Evolutionary conservation across 2,797 vertebrate genomes (phyloP).

Genomic region (Melanotaenia parkinsoni): DNA sequence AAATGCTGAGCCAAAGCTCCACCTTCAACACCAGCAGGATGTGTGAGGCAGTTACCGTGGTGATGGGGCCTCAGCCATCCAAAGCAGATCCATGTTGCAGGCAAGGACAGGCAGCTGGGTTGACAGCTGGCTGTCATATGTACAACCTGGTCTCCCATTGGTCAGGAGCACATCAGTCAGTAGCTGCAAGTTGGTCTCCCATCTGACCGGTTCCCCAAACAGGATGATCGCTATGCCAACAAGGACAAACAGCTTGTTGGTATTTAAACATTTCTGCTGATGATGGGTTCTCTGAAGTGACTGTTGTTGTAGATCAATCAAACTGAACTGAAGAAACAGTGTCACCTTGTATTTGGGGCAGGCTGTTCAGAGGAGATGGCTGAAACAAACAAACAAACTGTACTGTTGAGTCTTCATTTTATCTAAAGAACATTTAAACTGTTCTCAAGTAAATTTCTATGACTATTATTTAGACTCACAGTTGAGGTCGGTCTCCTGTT

Average conservation of each 20-base stretch:
- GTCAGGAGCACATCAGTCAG: conserved; percentile 90
- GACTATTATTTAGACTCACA: conserved; percentile 47
- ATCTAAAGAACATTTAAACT: background rate
- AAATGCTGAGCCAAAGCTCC: background rate
- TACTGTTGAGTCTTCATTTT: background rate
- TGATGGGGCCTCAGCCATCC: conserved; percentile 90
- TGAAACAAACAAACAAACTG: conserved; percentile 76
- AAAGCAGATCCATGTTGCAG: conserved; percentile 92
- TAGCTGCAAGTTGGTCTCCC: conserved; percentile 93
- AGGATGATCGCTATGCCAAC: conserved; percentile 84
- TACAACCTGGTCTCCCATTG: conserved; percentile 83
- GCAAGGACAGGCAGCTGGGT: conserved; percentile 88
- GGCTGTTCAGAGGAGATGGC: conserved; percentile 77
- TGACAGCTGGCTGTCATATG: conserved; percentile 64
- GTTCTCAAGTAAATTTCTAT: no score
- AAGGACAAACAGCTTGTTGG: background rate
- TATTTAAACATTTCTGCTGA: no score
- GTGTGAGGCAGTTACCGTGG: conserved; percentile 80
- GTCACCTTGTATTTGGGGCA: conserved; percentile 89
- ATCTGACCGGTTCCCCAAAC: conserved; percentile 91
- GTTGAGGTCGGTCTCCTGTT: conserved; percentile 75
- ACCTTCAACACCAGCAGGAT: background rate
- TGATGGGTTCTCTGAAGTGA: background rate
- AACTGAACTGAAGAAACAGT: background rate
- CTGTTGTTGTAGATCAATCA: background rate